Percentiles rank a stretch among this genome's conserved stretches.
Conservation (phyloP, 2,113 vertebrate genomes). For the Lanius collurio region DNA sequence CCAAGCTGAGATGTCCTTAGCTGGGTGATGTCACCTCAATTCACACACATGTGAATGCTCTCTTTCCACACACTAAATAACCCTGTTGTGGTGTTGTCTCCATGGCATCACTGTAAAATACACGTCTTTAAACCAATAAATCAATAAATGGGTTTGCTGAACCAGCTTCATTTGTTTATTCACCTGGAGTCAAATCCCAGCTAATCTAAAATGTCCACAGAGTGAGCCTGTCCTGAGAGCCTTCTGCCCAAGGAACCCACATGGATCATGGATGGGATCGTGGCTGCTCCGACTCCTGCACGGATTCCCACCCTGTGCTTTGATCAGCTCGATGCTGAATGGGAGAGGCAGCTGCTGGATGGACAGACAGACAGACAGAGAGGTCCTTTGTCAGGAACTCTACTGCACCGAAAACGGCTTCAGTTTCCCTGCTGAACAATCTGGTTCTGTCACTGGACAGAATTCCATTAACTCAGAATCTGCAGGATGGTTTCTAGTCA, state of each 20-base stretch:
- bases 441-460: too few species aligned
- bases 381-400: not conserved
- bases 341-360: not conserved
- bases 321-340: not conserved
- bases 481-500: not conserved
- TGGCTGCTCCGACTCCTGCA: accelerated
- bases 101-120: conserved; percentile 28
- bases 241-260: accelerated
- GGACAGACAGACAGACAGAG: not conserved
- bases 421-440: not conserved
- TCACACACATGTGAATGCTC: not conserved
- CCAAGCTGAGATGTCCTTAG: not conserved
- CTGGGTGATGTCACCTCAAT: not conserved
- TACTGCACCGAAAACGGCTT: not conserved
- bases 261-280: accelerated
- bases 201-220: not conserved
- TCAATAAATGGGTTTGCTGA: conserved; percentile 45
- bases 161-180: conserved; percentile 17
- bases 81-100: not conserved
- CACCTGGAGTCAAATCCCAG: not conserved
- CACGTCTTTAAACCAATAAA: not conserved
- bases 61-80: not conserved
- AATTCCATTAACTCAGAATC: not conserved
- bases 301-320: accelerated
- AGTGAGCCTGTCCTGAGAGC: not conserved